phyloP scores from a whole-genome alignment of 2,113 vertebrate genomes.

The Nannobrachium achirus region DNA sequence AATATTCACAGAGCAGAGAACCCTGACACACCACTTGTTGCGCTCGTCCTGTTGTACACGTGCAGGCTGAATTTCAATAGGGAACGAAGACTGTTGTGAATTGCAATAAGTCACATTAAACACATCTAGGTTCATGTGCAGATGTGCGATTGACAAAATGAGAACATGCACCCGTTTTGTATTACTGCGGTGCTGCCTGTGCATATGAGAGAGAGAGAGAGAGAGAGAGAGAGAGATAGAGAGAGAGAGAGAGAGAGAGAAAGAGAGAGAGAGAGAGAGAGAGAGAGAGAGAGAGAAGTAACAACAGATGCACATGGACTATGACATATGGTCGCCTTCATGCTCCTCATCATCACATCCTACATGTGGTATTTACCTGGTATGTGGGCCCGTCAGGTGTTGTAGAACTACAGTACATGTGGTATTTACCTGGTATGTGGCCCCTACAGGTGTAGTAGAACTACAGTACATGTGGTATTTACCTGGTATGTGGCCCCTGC shows the following conservation, averaged over 20 bases:
- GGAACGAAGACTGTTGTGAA: slow-evolving; percentile 29
- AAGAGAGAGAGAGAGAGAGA: neutral
- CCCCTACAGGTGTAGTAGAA: slow-evolving; percentile 98
- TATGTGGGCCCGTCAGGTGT: slow-evolving; percentile 94
- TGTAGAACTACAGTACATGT: slow-evolving; percentile 90
- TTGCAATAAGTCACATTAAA: slow-evolving; percentile 36
- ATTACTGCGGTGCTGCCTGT: no score
- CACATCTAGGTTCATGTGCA: neutral
- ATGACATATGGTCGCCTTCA: slow-evolving; percentile 25
- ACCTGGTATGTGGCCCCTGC: slow-evolving; percentile 97
- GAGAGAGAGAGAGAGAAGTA: neutral
- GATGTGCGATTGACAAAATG: neutral
- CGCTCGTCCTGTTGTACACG: slow-evolving; percentile 52
- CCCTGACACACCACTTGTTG: slow-evolving; percentile 65
- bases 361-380: slow-evolving; percentile 88
- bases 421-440: slow-evolving; percentile 95
- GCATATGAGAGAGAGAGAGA: neutral
- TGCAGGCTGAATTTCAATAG: slow-evolving; percentile 34
- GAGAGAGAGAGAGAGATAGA: neutral
- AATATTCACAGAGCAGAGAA: slow-evolving; percentile 68
- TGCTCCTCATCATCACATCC: slow-evolving; percentile 21
- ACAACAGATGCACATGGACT: slow-evolving; percentile 34
- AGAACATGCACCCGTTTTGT: no score
- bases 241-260: neutral
- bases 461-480: slow-evolving; percentile 77